Evolutionary conservation across 2,888 invertebrate genomes (phyloP), one percentile per base, ranked within the genome.

Genomic region (Timema podura): DNA sequence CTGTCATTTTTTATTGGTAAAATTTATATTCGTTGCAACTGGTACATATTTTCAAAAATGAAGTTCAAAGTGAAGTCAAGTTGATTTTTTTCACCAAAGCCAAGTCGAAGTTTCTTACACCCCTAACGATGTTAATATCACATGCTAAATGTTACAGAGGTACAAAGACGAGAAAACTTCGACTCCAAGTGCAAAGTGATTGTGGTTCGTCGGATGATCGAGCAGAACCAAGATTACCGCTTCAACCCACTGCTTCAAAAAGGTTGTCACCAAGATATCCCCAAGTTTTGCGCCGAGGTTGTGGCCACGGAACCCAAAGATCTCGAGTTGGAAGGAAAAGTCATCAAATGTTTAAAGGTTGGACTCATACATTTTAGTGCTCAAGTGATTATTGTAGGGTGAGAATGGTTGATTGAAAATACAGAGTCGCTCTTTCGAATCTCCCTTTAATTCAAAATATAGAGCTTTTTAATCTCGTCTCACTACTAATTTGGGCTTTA

Each of bases 151-250:
- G 76, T 83, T 86, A 65, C 81, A 89, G 86, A 85, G 84, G 72
- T 88, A 91, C 78, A 91, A 90, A 76, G 90, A 93, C 77, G 89
- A 92, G 77, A 82, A 86, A 0, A 86, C 87, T 30, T 96, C 81
- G 92, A 93, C 79, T 87, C 89, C 70, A 90, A 90, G 74, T 98
- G 97, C 79, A 90, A 91, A 78, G 83, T 88, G 69, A 87, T 96
- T 16, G 91, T 97, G n/a, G 86, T 92, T 0, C 91, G 92, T 78
- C 87, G 96, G 75, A 91, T 96, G 88, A 90, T 94, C 74, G 93
- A 95, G 80, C 94, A 94, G 80, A 93, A 93, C 78, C 88, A 90
- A 71, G 97, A 98, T 82, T 94, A 92, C 77, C 88, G 96, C 72
- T 89, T 97, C 73, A 96, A 97, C 83, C 92, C 92, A 5, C 87